Conservation (phyloP, 2,113 vertebrate genomes). For the Lampris incognitus region DNA sequence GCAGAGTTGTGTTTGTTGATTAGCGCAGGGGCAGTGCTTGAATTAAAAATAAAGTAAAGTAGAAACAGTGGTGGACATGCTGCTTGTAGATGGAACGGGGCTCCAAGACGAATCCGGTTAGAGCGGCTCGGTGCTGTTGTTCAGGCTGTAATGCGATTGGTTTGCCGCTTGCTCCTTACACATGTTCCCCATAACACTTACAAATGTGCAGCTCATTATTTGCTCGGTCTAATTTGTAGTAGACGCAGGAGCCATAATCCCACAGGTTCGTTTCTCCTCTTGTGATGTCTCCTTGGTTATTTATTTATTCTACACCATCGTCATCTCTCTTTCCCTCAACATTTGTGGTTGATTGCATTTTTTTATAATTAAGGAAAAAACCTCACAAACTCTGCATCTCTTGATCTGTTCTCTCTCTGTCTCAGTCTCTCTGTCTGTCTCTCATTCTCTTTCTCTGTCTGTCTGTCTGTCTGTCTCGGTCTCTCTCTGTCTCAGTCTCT, state of each 20-base stretch:
- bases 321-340: neutral
- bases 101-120: slow-evolving; percentile 60
- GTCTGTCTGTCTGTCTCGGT: neutral
- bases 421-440: neutral
- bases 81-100: slow-evolving; percentile 58
- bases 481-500: slow-evolving; percentile 7
- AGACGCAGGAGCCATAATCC: neutral
- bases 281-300: neutral
- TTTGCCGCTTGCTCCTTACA: slow-evolving; percentile 47
- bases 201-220: slow-evolving; percentile 21
- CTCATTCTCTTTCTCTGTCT: neutral
- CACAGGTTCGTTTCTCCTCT: neutral
- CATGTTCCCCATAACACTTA: slow-evolving; percentile 49
- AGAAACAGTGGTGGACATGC: slow-evolving; percentile 37
- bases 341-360: slow-evolving; percentile 1
- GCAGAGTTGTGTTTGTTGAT: slow-evolving; percentile 59
- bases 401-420: neutral
- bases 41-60: slow-evolving; percentile 26
- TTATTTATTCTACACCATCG: neutral
- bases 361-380: neutral
- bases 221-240: slow-evolving; percentile 14
- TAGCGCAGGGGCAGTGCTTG: slow-evolving; percentile 35
- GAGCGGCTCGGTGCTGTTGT: slow-evolving; percentile 40
- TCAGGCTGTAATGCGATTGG: slow-evolving; percentile 38
- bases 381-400: neutral